Evolutionary conservation across 2,888 invertebrate genomes (phyloP), one percentile per base, ranked within the genome.

Genomic region (Apantesis nais): DNA sequence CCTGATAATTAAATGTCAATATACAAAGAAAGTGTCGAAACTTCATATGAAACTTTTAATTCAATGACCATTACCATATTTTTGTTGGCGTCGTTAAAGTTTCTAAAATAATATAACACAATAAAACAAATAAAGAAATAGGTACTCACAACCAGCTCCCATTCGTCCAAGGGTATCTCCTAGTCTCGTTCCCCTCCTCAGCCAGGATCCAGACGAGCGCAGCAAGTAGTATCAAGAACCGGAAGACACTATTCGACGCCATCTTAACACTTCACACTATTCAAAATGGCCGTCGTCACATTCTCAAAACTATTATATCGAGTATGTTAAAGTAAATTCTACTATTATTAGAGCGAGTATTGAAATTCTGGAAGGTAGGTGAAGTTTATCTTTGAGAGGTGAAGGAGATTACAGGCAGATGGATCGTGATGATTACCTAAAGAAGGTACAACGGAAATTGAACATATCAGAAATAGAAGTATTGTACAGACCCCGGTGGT

Each of bases 141-240:
- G 31, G 62, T 89, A 94, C 94, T 93, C 71, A 94, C 94, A 94
- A 94, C 94, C 94, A 94, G 72, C 92, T 94, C 1, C 92, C 93
- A 83, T 94, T 94, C 0, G 89, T 92, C 91, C 90, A 93, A 0
- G 91, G 90, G 65, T 92, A 80, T 68, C 86, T 80, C 62, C 78
- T 84, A 0, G 81, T 83, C 37, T 75, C 79, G 41, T 86, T 84
- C 67, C 77, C 78, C 62, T 85, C 87, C 8, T 87, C 90, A 48
- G 87, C 88, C 67, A 90, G 82, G 64, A 93, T 87, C 92, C 92
- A 92, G 75, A 90, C 90, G 66, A 93, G 82, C 39, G 91, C 89
- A 11, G 92, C 85, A 73, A 94, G 75, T 55, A 93, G 83, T 41
- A 93, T 86, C 73, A 94, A 83, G 74, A 90, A 92, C 16, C 91